Percentiles rank a stretch among this genome's conserved stretches.
phyloP scores from a whole-genome alignment of 2,888 invertebrate genomes.

The Neocrepidodera transversa region DNA sequence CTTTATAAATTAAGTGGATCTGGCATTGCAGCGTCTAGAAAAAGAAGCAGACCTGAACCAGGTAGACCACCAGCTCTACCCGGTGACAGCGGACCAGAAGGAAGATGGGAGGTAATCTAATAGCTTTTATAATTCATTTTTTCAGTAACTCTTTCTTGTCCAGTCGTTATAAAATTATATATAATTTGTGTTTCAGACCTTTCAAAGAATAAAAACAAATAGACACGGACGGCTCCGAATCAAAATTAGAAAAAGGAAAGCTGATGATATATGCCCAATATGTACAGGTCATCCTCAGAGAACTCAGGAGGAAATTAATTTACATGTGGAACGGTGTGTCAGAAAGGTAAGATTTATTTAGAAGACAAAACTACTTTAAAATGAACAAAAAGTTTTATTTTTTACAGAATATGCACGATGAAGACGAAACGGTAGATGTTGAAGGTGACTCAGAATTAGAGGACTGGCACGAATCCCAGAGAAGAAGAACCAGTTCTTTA shows the following conservation, averaged over 20 bases:
- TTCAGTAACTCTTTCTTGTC: too few relatives aligned
- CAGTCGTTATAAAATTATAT: too few relatives aligned
- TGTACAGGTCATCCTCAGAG: constrained; percentile 67
- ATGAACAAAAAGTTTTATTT: constrained; percentile 26
- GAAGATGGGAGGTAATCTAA: constrained; percentile 73
- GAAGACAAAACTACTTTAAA: too few relatives aligned
- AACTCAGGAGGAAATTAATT: constrained; percentile 67
- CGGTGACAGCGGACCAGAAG: constrained; percentile 64
- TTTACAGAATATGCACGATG: constrained; percentile 59
- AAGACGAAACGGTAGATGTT: constrained; percentile 75
- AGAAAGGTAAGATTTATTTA: constrained; percentile 61
- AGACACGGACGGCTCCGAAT: constrained; percentile 72
- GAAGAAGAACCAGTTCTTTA: constrained; percentile 52
- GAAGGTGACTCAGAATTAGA: constrained; percentile 68
- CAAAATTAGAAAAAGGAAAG: constrained; percentile 72
- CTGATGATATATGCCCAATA: constrained; percentile 72
- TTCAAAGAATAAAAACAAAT: constrained; percentile 74
- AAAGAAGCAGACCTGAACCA: constrained; percentile 55
- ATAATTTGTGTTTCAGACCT: constrained; percentile 71
- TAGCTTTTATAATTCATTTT: too few relatives aligned
- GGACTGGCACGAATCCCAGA: constrained; percentile 63
- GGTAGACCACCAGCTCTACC: constrained; percentile 58
- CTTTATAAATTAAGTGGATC: constrained; percentile 68
- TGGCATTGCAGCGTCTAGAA: constrained; percentile 60
- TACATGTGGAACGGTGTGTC: constrained; percentile 70